Evolutionary conservation across 2,797 vertebrate genomes (phyloP).

Genomic region (Tragelaphus eurycerus): DNA sequence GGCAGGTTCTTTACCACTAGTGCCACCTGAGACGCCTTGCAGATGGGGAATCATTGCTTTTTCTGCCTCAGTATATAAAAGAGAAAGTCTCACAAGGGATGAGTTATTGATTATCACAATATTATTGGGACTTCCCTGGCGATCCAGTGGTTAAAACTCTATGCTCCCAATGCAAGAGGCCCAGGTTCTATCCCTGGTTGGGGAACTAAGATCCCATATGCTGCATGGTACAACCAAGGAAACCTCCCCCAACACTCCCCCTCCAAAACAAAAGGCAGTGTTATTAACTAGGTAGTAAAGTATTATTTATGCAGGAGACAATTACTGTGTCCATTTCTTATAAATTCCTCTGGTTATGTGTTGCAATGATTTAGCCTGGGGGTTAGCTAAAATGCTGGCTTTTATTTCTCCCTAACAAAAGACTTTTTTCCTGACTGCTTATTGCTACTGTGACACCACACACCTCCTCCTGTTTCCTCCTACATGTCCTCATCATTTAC

Average conservation of each 20-base stretch:
- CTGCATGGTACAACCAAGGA: background rate
- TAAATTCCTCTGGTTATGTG: background rate
- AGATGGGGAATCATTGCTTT: background rate
- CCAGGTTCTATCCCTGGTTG: background rate
- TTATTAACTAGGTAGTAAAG: background rate
- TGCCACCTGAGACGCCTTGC: background rate
- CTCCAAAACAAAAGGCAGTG: background rate
- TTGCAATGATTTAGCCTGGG: background rate
- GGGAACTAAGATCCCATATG: background rate
- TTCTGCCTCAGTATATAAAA: background rate
- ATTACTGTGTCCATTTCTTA: background rate
- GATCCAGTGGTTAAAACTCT: background rate
- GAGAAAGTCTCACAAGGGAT: background rate
- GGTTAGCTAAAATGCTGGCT: background rate
- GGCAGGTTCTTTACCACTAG: background rate
- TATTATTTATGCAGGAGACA: background rate
- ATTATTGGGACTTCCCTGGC: background rate
- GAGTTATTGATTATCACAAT: background rate
- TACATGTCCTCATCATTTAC: background rate
- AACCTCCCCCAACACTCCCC: background rate
- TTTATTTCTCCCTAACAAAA: background rate
- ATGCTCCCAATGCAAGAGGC: background rate
- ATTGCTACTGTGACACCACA: background rate
- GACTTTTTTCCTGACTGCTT: background rate
- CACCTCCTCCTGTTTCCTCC: background rate